Percentiles rank a stretch among this genome's conserved stretches.
Conservation (phyloP, 1,140 invertebrate species). For the Drosophila kikkawai region DNA sequence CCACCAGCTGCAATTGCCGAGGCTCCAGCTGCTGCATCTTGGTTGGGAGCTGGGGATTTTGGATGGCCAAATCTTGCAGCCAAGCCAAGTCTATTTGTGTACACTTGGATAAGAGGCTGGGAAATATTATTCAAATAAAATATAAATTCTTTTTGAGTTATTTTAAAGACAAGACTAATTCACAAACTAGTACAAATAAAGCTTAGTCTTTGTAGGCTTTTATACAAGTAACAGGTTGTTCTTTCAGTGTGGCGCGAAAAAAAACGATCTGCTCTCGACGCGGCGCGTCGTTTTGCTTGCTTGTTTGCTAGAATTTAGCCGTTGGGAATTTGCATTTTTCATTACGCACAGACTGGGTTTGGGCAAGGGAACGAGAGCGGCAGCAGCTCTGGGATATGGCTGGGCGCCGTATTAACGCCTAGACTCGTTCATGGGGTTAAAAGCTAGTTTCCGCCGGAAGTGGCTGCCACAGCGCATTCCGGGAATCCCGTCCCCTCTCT, state of each 20-base stretch:
- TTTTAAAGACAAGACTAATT: background rate
- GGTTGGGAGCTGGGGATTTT: conserved; percentile 9
- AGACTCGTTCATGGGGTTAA: conserved; percentile 82
- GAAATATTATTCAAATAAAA: background rate
- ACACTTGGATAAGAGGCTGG: conserved; percentile 22
- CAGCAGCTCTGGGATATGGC: conserved; percentile 32
- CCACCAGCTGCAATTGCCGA: conserved; percentile 34
- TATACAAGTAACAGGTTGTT: background rate
- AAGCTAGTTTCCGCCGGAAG: conserved; percentile 83
- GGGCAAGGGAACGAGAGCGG: background rate
- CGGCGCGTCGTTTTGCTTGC: conserved; percentile 80
- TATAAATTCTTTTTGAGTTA: background rate
- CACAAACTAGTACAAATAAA: background rate
- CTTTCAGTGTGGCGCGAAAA: conserved; percentile 26
- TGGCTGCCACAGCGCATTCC: conserved; percentile 73
- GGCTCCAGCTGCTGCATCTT: conserved; percentile 52
- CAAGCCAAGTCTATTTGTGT: conserved; percentile 51
- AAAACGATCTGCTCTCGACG: conserved; percentile 62
- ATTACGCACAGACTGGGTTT: conserved; percentile 63
- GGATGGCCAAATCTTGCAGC: conserved; percentile 21
- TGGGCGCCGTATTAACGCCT: conserved; percentile 80
- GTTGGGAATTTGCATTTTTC: conserved; percentile 83
- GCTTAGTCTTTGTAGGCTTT: background rate
- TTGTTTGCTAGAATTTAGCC: conserved; percentile 83
- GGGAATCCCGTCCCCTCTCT: conserved; percentile 11